Evolutionary conservation across 2,888 invertebrate genomes (phyloP).

Genomic region (Camponotus fellah): DNA sequence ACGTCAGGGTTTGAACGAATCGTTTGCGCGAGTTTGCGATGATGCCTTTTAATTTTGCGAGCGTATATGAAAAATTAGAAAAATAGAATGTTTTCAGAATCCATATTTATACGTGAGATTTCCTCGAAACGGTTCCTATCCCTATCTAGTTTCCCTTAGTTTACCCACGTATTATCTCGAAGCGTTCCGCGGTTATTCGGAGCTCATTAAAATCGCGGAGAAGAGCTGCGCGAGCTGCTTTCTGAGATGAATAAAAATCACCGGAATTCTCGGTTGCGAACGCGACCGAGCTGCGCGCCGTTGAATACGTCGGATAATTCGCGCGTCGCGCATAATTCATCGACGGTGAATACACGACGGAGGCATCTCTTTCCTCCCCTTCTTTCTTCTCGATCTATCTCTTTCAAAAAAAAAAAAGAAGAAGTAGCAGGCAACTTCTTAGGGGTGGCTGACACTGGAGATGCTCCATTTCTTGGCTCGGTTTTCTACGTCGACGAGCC

Average conservation of each 20-base stretch:
- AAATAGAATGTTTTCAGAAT: not conserved
- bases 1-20: not conserved
- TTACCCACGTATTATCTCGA: not conserved
- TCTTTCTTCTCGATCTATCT: not conserved
- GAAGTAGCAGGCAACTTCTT: slow-evolving; percentile 56
- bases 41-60: not conserved
- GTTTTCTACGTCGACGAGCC: slow-evolving; percentile 68
- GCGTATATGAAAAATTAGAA: not conserved
- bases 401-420: slow-evolving; percentile 9
- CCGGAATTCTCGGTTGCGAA: slow-evolving; percentile 9
- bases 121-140: not conserved
- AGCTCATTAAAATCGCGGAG: not conserved
- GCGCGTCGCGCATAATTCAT: slow-evolving; percentile 44
- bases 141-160: not conserved
- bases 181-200: not conserved
- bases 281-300: not conserved
- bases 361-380: not conserved
- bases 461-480: slow-evolving; percentile 67
- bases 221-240: not conserved
- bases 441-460: slow-evolving; percentile 55
- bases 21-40: not conserved
- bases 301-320: slow-evolving; percentile 39
- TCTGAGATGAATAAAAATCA: not conserved
- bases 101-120: not conserved
- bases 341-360: slow-evolving; percentile 26